These are phyloP conservation scores for Alosa sapidissima DNA, from an alignment of 2,797 vertebrate genomes.

Conservation along the genomic window DNA sequence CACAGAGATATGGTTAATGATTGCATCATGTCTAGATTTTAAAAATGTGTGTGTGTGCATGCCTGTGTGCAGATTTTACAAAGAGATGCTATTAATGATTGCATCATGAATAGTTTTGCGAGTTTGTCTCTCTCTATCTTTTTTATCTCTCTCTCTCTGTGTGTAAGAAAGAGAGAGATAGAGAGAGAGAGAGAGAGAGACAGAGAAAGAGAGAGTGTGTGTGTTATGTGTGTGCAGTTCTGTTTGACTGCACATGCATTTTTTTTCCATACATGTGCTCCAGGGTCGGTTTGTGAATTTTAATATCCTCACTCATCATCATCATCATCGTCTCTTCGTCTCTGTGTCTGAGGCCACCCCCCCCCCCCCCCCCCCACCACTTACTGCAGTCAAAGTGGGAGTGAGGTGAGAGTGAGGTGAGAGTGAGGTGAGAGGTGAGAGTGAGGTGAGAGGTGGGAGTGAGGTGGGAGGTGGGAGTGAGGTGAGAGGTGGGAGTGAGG, in stretches of 20 bases:
- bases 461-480: too few relatives aligned
- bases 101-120: constrained; percentile 1
- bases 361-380: not conserved
- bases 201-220: not conserved
- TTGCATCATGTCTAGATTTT: constrained; percentile 5
- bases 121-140: not conserved
- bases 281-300: not conserved
- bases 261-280: constrained; percentile 11
- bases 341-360: not conserved
- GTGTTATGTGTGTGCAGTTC: not conserved
- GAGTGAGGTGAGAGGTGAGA: too few relatives aligned
- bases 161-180: not conserved
- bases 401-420: too few relatives aligned
- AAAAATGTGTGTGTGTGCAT: not conserved
- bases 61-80: not conserved
- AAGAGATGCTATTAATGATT: not conserved
- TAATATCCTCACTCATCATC: constrained; percentile 13
- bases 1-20: too few relatives aligned
- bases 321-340: not conserved
- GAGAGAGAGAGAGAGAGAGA: not conserved
- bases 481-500: too few relatives aligned
- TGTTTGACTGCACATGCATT: constrained; percentile 24
- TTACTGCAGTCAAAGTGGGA: not conserved
- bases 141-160: not conserved
- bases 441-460: too few relatives aligned